A percentile compares a stretch with the other conserved stretches of the same genome.
Evolutionary conservation across 2,113 vertebrate species (phyloP).

Genomic region (Pogonocichla stellata): DNA sequence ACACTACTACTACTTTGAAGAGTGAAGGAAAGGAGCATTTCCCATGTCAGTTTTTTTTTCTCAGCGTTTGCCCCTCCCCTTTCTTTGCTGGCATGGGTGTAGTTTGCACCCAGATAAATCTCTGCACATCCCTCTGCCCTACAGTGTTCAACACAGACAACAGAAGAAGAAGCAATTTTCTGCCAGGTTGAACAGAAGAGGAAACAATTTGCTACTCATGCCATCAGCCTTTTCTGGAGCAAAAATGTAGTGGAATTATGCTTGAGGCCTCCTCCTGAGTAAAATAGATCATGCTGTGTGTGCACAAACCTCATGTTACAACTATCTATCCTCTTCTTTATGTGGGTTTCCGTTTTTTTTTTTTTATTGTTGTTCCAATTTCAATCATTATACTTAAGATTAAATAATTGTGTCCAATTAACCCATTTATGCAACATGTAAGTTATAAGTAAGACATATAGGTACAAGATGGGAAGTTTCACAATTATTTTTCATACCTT

Average conservation of each 20-base stretch:
- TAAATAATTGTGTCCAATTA: background rate
- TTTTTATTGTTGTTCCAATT: background rate
- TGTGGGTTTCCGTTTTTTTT: background rate
- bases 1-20: background rate
- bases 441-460: background rate
- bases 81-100: background rate
- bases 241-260: background rate
- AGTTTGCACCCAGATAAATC: background rate
- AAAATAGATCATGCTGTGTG: background rate
- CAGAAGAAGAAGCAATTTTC: background rate
- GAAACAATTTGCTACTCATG: background rate
- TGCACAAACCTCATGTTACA: background rate
- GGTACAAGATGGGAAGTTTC: background rate
- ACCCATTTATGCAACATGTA: background rate
- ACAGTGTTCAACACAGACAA: background rate
- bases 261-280: background rate
- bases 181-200: background rate
- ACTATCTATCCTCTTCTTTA: background rate
- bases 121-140: background rate
- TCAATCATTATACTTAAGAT: background rate
- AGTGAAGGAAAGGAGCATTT: background rate
- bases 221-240: background rate
- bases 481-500: background rate
- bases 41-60: background rate
- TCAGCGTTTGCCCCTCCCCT: accelerated